Evolutionary conservation across 35 echinoderm and acorn worm genomes (phyloP).

Genomic region (Apostichopus californicus): DNA sequence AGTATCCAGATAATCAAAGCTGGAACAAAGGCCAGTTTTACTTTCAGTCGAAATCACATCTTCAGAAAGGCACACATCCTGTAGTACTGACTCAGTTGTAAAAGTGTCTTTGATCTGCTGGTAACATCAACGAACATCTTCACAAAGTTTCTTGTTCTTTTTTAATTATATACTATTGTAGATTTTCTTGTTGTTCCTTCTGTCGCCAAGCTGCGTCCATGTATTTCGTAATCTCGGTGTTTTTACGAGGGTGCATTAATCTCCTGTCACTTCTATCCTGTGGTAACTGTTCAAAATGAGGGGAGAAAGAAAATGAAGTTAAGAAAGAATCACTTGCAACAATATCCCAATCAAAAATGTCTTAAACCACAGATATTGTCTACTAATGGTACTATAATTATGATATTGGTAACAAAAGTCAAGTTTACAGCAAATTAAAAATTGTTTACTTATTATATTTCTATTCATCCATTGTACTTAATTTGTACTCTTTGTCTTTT

Average conservation of each 20-base stretch:
- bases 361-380: no score
- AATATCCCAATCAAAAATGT: no score
- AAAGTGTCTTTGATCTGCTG: background rate
- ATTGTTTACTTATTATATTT: no score
- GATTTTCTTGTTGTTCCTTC: conserved; percentile 97
- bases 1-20: no score
- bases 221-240: conserved; percentile 97
- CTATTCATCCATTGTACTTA: no score
- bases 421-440: no score
- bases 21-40: no score
- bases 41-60: no score
- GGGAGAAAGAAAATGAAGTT: conserved; percentile 17
- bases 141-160: background rate
- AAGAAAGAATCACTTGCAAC: no score
- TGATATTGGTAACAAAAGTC: no score
- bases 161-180: conserved; percentile 64
- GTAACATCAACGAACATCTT: background rate
- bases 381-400: no score
- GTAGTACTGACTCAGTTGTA: background rate
- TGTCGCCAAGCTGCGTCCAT: conserved; percentile 95
- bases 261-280: conserved; percentile 85
- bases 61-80: background rate
- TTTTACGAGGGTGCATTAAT: conserved; percentile 79
- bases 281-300: conserved; percentile 55
- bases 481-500: no score